These are phyloP conservation scores for Struthidea cinerea DNA, from an alignment of 2,113 vertebrate species.

Conservation along the genomic window DNA sequence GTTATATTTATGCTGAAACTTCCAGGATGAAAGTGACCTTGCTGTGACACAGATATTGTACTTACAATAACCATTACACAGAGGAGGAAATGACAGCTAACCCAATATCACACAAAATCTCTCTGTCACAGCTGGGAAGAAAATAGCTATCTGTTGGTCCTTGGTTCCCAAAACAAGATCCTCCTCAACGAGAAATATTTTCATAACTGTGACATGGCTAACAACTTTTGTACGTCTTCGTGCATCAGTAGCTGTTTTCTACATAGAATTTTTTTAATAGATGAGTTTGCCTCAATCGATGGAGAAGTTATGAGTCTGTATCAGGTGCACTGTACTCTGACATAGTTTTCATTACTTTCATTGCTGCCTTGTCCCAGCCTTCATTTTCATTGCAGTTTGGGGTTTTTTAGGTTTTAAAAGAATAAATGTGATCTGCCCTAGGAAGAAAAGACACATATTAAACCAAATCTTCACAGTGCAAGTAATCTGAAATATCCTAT, in stretches of 20 bases:
- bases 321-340: background rate
- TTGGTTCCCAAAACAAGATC: background rate
- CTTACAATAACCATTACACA: background rate
- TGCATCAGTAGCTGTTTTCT: background rate
- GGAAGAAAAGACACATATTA: background rate
- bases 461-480: background rate
- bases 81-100: background rate
- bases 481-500: background rate
- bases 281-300: background rate
- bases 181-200: background rate
- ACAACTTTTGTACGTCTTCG: background rate
- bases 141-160: background rate
- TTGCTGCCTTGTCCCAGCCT: background rate
- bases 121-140: background rate
- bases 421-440: background rate
- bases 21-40: background rate
- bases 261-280: background rate
- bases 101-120: background rate
- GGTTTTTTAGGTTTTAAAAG: background rate
- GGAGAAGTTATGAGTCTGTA: background rate
- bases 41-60: background rate
- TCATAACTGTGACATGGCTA: background rate
- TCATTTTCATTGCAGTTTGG: background rate
- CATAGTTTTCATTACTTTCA: background rate
- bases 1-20: background rate